phyloP scores from a whole-genome alignment of 2,797 vertebrate species.

The Micropoecilia bifurca region DNA sequence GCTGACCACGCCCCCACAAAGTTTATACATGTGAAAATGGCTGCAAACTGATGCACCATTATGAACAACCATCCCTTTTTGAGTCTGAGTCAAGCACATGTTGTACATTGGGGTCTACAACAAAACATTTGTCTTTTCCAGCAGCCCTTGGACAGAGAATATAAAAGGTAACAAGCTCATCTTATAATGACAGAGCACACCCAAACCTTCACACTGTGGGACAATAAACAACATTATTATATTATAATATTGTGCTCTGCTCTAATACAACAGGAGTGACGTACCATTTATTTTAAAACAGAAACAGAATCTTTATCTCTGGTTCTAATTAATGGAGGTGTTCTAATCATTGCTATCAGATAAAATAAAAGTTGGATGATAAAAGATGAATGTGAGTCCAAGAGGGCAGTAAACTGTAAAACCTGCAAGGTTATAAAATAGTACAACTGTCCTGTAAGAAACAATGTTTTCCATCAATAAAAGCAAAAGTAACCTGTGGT shows the following conservation, averaged over 20 bases:
- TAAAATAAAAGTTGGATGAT: background rate
- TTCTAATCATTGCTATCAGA: background rate
- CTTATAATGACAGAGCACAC: background rate
- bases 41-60: background rate
- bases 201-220: background rate
- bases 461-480: background rate
- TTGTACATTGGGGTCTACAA: too few species aligned
- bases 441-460: conserved; percentile 11
- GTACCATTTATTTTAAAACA: background rate
- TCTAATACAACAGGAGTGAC: background rate
- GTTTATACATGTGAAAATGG: background rate
- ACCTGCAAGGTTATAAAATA: conserved; percentile 17
- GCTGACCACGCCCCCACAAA: background rate
- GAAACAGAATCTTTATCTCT: background rate
- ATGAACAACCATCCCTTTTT: background rate
- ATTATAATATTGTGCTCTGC: too few species aligned
- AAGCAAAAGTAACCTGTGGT: conserved; percentile 18
- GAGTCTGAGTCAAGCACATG: too few species aligned
- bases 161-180: too few species aligned
- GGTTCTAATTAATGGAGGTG: background rate
- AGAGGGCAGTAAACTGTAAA: conserved; percentile 16
- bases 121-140: too few species aligned
- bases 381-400: background rate
- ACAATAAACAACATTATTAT: too few species aligned
- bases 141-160: too few species aligned